Evolutionary conservation across 1,140 invertebrate genomes (phyloP), one percentile per base, ranked within the genome.

Genomic region (Marisa cornuarietis): DNA sequence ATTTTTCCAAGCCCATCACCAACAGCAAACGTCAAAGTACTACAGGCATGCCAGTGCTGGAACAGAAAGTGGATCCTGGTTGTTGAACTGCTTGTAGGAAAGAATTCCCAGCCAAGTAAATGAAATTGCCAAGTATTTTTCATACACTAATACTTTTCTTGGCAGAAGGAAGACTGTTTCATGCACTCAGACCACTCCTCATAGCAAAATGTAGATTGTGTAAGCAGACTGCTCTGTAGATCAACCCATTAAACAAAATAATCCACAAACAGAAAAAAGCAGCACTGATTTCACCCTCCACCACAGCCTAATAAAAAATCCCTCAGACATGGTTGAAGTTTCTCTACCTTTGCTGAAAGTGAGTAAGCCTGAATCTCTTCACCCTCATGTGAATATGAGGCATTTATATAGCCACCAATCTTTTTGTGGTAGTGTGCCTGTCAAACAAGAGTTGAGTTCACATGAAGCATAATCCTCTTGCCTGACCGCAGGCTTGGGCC

Each of bases 341-440:
- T 69, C 31, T 58, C 54, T 58, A 58, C 54, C 54, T 58, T 58
- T 58, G 54, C 54, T 58, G 54, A 58, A 11, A 11, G 16, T 58
- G 54, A 58, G 54, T 58, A 2, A 2, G 54, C 54, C 54, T 58
- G 54, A 58, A 58, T 58, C 54, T 82, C 82, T 26, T 83, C 83
- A 13, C 83, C 83, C 71, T 86, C 81, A 66, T 74, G 75, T 42
- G 81, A 81, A 79, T 82, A 86, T 58, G 81, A 83, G 68, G 79
- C 77, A 80, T 86, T 86, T 73, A 86, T 80, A 80, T 83, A 86
- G 78, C 82, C 83, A 82, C 82, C 79, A 66, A 63, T 68, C 26
- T 79, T 81, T 61, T 49, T 51, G 71, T n/a, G 79, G 79, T 79
- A 71, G 31, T 78, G 65, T 80, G 63, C 76, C 79, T 79, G 71